phyloP scores from a whole-genome alignment of 2,888 invertebrate genomes.

The Notodonta dromedarius region DNA sequence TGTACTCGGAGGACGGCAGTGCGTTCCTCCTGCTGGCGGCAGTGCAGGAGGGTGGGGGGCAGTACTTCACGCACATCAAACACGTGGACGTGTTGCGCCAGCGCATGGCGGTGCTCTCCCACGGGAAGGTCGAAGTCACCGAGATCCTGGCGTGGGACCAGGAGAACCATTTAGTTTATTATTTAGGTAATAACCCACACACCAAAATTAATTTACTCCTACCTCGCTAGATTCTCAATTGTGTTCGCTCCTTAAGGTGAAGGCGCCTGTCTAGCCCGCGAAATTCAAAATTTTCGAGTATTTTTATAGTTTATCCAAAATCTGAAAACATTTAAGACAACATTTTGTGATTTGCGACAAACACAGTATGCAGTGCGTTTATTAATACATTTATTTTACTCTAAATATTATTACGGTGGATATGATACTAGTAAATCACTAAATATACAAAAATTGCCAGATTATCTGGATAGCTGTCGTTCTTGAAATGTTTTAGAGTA shows the following conservation, averaged over 20 bases:
- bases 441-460: too few relatives aligned
- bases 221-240: slow-evolving; percentile 19
- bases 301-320: too few relatives aligned
- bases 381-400: too few relatives aligned
- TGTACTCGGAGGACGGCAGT: slow-evolving; percentile 93
- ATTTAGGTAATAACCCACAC: slow-evolving; percentile 74
- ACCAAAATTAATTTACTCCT: not conserved
- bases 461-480: too few relatives aligned
- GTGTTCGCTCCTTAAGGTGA: slow-evolving; percentile 56
- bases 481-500: too few relatives aligned
- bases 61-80: slow-evolving; percentile 95
- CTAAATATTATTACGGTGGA: too few relatives aligned
- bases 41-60: slow-evolving; percentile 92
- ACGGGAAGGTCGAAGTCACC: slow-evolving; percentile 93
- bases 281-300: too few relatives aligned
- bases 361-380: too few relatives aligned
- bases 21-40: slow-evolving; percentile 92
- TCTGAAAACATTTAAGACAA: too few relatives aligned
- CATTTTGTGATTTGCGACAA: too few relatives aligned
- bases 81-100: slow-evolving; percentile 93
- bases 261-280: too few relatives aligned
- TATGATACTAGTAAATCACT: too few relatives aligned
- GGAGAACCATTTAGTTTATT: slow-evolving; percentile 91
- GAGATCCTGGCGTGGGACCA: slow-evolving; percentile 94
- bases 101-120: slow-evolving; percentile 93